Conservation (phyloP, 2,888 invertebrate species). For the Rhopalosiphum nymphaeae region DNA sequence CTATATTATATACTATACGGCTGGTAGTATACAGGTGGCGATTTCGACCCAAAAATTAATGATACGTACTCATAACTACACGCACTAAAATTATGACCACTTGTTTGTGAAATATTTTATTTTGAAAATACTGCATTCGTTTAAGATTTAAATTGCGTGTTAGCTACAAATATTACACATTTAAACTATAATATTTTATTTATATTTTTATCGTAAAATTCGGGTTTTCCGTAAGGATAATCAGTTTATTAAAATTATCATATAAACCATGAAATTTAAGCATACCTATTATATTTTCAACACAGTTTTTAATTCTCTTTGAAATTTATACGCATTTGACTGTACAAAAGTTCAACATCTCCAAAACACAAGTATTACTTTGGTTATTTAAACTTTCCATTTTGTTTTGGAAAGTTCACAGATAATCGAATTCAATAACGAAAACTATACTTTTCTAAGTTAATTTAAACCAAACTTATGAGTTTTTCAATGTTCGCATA, state of each 20-base stretch:
- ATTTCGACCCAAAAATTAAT: neutral
- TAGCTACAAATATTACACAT: no score
- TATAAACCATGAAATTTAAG: neutral
- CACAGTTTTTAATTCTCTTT: neutral
- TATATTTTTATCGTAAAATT: neutral
- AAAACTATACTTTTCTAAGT: conserved; percentile 9
- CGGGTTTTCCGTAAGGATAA: neutral
- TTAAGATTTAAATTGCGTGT: neutral
- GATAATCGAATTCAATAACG: neutral
- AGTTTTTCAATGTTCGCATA: neutral
- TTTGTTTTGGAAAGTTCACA: neutral
- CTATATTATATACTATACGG: neutral
- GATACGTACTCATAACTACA: neutral
- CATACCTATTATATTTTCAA: neutral
- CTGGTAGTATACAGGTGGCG: neutral
- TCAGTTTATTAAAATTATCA: neutral
- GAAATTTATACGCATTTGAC: neutral
- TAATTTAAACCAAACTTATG: neutral
- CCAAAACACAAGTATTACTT: neutral
- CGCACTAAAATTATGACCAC: neutral
- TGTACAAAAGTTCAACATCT: neutral
- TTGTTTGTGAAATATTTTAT: neutral
- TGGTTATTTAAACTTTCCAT: neutral
- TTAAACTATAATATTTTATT: no score
- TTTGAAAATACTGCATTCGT: neutral